Conservation (phyloP, 1,140 invertebrate genomes). For the Euura lappo region DNA sequence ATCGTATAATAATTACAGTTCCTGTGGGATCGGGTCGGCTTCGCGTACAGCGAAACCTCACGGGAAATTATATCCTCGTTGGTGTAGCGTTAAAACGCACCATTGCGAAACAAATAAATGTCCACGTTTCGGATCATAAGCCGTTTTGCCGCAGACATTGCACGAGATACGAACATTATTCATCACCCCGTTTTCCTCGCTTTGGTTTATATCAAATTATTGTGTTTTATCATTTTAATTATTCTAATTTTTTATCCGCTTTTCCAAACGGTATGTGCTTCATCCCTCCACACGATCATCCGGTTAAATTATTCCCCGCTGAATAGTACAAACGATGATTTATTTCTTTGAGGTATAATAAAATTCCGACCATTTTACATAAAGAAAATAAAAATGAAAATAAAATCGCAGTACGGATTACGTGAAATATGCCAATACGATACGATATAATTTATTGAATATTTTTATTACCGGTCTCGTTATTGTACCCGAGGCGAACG, state of each 20-base stretch:
- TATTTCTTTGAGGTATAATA: not conserved
- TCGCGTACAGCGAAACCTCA: not conserved
- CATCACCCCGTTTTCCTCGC: not conserved
- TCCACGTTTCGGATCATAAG: slow-evolving; percentile 3
- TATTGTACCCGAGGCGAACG: too few relatives aligned
- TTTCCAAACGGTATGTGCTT: not conserved
- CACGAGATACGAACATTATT: slow-evolving; percentile 8
- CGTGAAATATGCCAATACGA: not conserved
- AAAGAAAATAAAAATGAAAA: not conserved
- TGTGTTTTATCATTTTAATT: too few relatives aligned
- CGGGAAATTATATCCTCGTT: slow-evolving; percentile 9
- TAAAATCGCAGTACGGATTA: not conserved
- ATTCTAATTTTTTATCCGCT: not conserved
- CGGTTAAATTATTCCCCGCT: not conserved
- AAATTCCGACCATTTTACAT: not conserved
- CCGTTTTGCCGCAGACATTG: not conserved
- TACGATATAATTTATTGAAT: not conserved
- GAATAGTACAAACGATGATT: not conserved
- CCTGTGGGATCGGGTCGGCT: not conserved
- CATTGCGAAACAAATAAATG: slow-evolving; percentile 4
- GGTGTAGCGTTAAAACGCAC: not conserved
- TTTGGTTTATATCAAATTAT: not conserved
- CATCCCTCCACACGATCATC: not conserved
- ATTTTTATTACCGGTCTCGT: too few relatives aligned
- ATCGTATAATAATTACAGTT: not conserved